Evolutionary conservation across 2,888 invertebrate genomes (phyloP).

Genomic region (Lasioglossum malachurum): DNA sequence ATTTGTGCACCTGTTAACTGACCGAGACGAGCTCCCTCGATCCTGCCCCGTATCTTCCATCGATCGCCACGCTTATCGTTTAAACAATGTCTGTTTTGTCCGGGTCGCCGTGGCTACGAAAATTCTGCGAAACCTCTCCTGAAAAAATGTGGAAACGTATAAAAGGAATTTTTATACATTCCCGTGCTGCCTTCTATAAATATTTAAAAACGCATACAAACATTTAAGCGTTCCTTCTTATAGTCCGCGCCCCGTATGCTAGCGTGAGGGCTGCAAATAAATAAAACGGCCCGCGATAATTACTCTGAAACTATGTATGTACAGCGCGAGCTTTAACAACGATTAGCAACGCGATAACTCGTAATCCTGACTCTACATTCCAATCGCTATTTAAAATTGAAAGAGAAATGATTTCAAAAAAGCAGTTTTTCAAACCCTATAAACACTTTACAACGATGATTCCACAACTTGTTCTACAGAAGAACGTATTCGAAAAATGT

Average conservation of each 20-base stretch:
- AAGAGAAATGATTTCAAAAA: neutral
- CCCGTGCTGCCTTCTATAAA: neutral
- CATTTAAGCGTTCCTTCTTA: neutral
- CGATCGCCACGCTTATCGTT: neutral
- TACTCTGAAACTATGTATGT: neutral
- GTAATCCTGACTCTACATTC: neutral
- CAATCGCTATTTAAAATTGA: neutral
- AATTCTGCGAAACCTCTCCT: neutral
- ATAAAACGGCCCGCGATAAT: neutral
- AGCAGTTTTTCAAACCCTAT: no score
- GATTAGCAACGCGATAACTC: neutral
- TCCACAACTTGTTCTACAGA: no score
- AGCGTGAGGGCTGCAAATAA: neutral
- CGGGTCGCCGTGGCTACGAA: neutral
- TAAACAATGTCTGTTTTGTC: neutral
- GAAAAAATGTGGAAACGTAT: neutral
- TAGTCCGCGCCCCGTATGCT: neutral
- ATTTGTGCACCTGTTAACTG: neutral
- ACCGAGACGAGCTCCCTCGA: neutral
- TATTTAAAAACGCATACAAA: neutral
- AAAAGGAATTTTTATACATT: neutral
- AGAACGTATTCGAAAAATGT: no score
- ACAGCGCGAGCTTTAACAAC: neutral
- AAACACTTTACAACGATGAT: no score
- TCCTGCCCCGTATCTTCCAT: neutral